These are phyloP conservation scores for Eulithis prunata DNA, from an alignment of 2,888 invertebrate species.

Conservation along the genomic window DNA sequence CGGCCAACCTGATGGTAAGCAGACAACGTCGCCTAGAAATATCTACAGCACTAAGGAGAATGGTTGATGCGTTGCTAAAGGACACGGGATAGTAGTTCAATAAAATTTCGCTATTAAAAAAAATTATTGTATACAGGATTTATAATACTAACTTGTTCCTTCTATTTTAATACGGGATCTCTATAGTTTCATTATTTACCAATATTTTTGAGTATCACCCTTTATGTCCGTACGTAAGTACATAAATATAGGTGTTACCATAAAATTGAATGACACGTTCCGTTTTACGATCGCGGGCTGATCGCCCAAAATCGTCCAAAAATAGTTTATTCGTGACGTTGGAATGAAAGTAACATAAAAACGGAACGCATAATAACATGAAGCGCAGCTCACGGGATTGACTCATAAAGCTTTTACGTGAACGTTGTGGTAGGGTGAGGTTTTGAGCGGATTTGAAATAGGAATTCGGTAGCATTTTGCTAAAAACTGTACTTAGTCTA, in stretches of 20 bases:
- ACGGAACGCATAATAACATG: conserved; percentile 75
- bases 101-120: no score
- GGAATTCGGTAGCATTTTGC: background rate
- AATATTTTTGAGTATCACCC: no score
- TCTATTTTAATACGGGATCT: no score
- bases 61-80: no score
- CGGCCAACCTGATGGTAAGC: no score
- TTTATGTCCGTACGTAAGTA: conserved; percentile 1
- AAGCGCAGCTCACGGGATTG: conserved; percentile 72
- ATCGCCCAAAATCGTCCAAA: conserved; percentile 48
- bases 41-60: no score
- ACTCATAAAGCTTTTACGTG: conserved; percentile 74
- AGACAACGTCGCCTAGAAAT: no score
- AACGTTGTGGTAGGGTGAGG: conserved; percentile 52
- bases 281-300: conserved; percentile 63
- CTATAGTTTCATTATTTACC: no score
- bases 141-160: no score
- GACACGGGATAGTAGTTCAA: no score
- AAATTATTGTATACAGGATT: no score
- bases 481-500: no score
- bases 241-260: conserved; percentile 49
- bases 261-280: conserved; percentile 77
- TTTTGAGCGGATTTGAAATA: conserved; percentile 42
- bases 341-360: conserved; percentile 71
- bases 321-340: conserved; percentile 75